phyloP scores from a whole-genome alignment of 2,888 invertebrate genomes.

The Cryptus viduatorius region DNA sequence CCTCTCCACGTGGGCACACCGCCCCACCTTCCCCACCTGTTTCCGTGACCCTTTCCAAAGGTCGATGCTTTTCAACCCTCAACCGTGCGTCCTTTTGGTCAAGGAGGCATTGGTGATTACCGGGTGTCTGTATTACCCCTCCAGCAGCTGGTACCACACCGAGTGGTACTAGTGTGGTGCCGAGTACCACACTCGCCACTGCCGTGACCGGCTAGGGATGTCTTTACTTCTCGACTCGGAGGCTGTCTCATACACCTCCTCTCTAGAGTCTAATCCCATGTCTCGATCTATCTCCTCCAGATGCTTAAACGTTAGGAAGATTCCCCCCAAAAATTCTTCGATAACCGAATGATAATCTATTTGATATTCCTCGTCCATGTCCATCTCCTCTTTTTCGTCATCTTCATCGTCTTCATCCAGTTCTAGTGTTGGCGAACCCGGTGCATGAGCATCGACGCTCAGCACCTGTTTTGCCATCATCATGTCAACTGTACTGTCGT shows the following conservation, averaged over 20 bases:
- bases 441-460: constrained; percentile 4
- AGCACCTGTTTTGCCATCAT: background rate
- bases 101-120: constrained; percentile 19
- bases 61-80: background rate
- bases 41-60: background rate
- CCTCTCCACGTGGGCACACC: constrained; percentile 11
- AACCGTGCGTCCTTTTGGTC: constrained; percentile 12
- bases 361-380: background rate
- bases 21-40: background rate
- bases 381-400: background rate
- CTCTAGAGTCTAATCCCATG: constrained; percentile 9
- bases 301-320: constrained; percentile 13
- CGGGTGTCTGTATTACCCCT: background rate
- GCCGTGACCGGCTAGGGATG: constrained; percentile 24
- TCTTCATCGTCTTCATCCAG: background rate
- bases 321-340: constrained; percentile 1
- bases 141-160: too few species aligned
- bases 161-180: too few species aligned
- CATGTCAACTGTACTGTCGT: background rate
- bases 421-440: background rate
- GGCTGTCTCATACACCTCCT: background rate
- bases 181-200: constrained; percentile 19
- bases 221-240: background rate
- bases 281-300: background rate
- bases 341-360: background rate